A percentile compares a stretch with the other conserved stretches of the same genome.
Evolutionary conservation across 2,888 invertebrate species (phyloP).

Genomic region (Diarsia mendica): DNA sequence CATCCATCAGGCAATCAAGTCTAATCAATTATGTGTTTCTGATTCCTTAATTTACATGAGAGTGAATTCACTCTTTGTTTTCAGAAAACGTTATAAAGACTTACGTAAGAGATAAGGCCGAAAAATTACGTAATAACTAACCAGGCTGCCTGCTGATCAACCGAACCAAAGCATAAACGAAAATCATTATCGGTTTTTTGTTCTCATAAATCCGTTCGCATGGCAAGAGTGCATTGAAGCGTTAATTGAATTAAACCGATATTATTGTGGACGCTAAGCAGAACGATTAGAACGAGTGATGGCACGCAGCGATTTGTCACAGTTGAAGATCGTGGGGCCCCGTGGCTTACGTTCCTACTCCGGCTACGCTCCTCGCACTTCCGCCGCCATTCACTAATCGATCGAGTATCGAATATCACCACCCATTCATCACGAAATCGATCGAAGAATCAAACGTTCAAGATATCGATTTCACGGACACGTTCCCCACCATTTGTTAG

Average conservation of each 20-base stretch:
- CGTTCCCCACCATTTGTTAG: constrained; percentile 73
- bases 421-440: constrained; percentile 86
- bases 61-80: no score
- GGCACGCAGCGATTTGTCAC: constrained; percentile 88
- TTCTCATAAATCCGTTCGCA: constrained; percentile 74
- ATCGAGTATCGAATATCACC: constrained; percentile 83
- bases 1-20: not conserved
- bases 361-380: constrained; percentile 75
- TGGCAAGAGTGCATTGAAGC: constrained; percentile 78
- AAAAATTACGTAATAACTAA: constrained; percentile 53
- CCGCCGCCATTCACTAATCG: constrained; percentile 87
- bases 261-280: constrained; percentile 81
- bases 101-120: constrained; percentile 19
- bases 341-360: constrained; percentile 67
- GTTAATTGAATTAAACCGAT: constrained; percentile 87
- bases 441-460: constrained; percentile 83
- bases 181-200: constrained; percentile 65
- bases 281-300: constrained; percentile 79
- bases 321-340: constrained; percentile 75
- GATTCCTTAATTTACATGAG: not conserved
- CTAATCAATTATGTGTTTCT: not conserved
- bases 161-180: constrained; percentile 63
- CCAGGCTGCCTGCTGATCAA: constrained; percentile 53
- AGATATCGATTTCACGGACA: constrained; percentile 86
- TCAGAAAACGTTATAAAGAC: no score